Evolutionary conservation across 2,113 vertebrate genomes (phyloP), one percentile per base, ranked within the genome.

Genomic region (Microcebus jonahi): DNA sequence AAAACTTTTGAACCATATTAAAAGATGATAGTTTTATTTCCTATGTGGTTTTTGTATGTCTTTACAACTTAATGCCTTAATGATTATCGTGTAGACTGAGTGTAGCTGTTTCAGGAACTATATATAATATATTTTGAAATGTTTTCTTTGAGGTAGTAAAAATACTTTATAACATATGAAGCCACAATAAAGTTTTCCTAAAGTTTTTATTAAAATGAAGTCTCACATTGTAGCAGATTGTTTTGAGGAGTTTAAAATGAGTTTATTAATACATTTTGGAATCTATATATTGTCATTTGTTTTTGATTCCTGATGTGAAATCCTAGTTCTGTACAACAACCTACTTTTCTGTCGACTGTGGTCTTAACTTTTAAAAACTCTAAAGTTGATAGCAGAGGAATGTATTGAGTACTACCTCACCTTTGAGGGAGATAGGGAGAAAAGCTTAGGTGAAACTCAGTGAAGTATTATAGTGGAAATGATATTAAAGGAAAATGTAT

Each of bases 271-370:
- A 92, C 8, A 61, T 89, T 89, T 45, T 67, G 36, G 39, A 75
- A 83, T 95, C 45, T 93, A 17, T 63, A n/a, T 86, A 0, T 86
- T 96, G 27, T 65, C 75, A 75, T 55, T 96, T 95, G 50, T 94
- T 48, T 96, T 95, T 88, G 53, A 80, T 96, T 93, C 15, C 39
- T 93, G 71, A 80, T 81, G 39, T 88, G 63, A 91, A 96, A 29
- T 93, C 23, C 15, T 86, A 34, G 5, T 94, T 93, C 27, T 86
- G 1, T 90, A 45, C 45, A 83, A 87, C 31, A 76, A 1, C 20
- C 20, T 12, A 80, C 68, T 94, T 96, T 91, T 94, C 53, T 94
- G 11, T 95, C 86, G 55, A 65, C 59, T 79, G 14, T 95, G 23
- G 39, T 95, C 53, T 88, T 93, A 88, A 94, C 63, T 67, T 82